phyloP scores from a whole-genome alignment of 2,113 vertebrate species.

The Dasyurus viverrinus region DNA sequence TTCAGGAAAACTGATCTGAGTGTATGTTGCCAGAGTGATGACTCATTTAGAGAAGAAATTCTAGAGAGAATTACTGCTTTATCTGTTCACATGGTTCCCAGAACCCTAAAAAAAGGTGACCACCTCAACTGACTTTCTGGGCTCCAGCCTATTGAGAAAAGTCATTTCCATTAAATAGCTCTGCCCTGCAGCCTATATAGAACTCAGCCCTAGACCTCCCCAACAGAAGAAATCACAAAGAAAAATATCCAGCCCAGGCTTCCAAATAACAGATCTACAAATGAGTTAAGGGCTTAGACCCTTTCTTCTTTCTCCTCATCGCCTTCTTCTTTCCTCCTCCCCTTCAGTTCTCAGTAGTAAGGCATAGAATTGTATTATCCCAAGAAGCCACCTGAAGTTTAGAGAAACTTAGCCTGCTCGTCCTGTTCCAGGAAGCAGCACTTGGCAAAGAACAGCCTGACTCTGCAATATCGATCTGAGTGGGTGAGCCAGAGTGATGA shows the following conservation, averaged over 20 bases:
- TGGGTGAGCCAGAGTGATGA: background rate
- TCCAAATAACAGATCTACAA: background rate
- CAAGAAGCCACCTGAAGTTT: background rate
- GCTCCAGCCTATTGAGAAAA: background rate
- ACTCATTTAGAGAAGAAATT: background rate
- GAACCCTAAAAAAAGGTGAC: background rate
- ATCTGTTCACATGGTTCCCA: background rate
- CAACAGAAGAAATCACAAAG: background rate
- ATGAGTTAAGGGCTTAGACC: background rate
- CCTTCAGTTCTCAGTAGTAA: background rate
- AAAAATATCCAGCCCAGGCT: background rate
- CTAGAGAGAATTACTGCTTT: background rate
- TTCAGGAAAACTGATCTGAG: background rate
- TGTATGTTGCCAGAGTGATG: background rate
- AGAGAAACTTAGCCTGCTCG: accelerated
- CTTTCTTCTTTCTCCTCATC: background rate
- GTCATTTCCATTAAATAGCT: background rate
- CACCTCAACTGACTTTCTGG: background rate
- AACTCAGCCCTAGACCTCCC: background rate
- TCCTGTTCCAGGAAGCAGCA: accelerated
- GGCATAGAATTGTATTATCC: background rate
- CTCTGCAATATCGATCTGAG: background rate
- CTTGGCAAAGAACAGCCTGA: background rate
- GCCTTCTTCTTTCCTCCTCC: background rate
- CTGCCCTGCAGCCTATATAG: background rate